Percentiles rank a stretch among this genome's conserved stretches.
These are phyloP conservation scores for Serripes groenlandicus DNA, from an alignment of 2,888 invertebrate genomes.

Conservation along the genomic window DNA sequence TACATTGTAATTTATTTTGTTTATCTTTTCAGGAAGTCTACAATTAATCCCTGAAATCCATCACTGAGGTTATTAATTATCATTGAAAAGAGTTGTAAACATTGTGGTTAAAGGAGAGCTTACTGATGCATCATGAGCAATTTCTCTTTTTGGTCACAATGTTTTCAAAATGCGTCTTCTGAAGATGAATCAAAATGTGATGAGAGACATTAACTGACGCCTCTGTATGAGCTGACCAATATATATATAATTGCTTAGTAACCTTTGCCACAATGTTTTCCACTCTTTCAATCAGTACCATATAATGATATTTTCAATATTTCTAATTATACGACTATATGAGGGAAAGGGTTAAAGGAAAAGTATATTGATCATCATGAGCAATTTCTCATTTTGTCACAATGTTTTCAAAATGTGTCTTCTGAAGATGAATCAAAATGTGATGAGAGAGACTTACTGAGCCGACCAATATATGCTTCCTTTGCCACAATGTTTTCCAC, in stretches of 20 bases:
- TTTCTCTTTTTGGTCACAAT: neutral
- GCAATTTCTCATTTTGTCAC: neutral
- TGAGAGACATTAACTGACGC: neutral
- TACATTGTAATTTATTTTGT: neutral
- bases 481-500: neutral
- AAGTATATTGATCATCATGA: neutral
- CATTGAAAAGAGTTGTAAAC: neutral
- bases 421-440: neutral
- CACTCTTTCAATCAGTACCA: neutral
- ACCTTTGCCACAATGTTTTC: neutral
- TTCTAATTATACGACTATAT: neutral
- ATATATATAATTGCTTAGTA: too few species aligned
- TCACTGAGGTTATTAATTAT: neutral
- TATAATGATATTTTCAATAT: neutral
- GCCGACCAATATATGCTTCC: neutral
- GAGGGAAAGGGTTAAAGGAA: neutral
- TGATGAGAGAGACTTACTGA: neutral
- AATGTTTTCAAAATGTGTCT: neutral
- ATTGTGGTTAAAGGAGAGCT: constrained; percentile 7
- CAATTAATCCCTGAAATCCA: neutral
- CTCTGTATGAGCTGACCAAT: neutral
- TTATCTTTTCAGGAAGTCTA: neutral
- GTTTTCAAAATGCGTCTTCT: neutral
- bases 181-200: neutral
- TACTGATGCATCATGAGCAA: neutral